Evolutionary conservation across 2,797 vertebrate genomes (phyloP), one percentile per base, ranked within the genome.

Genomic region (Microctenopoma stevenorrisi): DNA sequence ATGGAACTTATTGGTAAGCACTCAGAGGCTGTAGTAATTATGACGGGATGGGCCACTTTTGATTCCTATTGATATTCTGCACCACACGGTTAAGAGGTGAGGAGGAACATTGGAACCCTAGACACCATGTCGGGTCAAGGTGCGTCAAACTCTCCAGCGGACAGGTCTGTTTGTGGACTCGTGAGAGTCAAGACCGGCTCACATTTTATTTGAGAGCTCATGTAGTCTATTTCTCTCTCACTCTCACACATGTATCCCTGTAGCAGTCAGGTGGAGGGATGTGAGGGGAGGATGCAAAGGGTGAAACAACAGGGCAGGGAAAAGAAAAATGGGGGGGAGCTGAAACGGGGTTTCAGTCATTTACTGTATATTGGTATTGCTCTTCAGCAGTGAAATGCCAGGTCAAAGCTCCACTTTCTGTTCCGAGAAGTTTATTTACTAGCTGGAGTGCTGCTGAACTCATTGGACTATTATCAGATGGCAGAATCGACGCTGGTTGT

Each of bases 61-160:
- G 37, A 63, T 64, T 54, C 64, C 50, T 35, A 81, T 91, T 89
- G 75, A 63, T 79, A 91, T 90, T 89, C 88, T 59, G 66, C n/a
- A 70, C 85, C 58, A 79, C 42, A 55, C 67, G 47, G 57, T 80
- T 51, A 49, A 61, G 68, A 79, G 82, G 84, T 74, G 85, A 78
- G 64, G 66, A 77, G 68, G 78, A 80, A 79, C 57, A 81, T 81
- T 75, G 72, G 77, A 84, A 81, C 86, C 72, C 79, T 57, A 57
- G 73, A 86, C 83, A 40, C 35, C 37, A 89, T 88, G 88, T 91
- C 89, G 83, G 88, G 88, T 85, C 84, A 85, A n/a, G 52, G 68
- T 67, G 85, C 76, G 88, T 71, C 82, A 72, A 83, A 76, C 75
- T 83, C 85, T 85, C 66, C 79, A 43, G 76, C 75, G 79, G 86